Percentiles rank a stretch among this genome's conserved stretches.
Conservation (phyloP, 2,888 invertebrate genomes). For the Nomada ruficornis region DNA sequence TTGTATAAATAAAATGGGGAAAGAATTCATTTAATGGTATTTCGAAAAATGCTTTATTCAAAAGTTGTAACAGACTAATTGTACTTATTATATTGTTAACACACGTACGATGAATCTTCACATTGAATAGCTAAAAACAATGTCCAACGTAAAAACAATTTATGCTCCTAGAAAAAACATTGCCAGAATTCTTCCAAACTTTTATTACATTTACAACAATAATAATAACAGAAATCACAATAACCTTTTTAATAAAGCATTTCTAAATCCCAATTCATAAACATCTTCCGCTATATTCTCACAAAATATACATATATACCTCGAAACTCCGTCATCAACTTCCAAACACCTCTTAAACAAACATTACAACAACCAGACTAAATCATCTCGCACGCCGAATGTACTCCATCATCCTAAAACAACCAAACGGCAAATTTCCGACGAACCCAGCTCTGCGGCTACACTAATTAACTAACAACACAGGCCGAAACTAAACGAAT, state of each 20-base stretch:
- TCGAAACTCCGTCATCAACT: too few species aligned
- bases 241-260: slow-evolving; percentile 10
- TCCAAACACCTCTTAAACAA: neutral
- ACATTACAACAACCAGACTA: neutral
- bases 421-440: neutral
- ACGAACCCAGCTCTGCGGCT: neutral
- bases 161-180: too few species aligned
- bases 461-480: neutral
- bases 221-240: neutral
- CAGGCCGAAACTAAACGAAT: neutral
- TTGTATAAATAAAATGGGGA: neutral
- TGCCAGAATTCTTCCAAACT: neutral
- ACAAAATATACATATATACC: neutral
- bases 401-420: neutral
- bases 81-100: neutral
- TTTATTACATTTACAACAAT: neutral
- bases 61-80: neutral
- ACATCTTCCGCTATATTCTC: neutral
- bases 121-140: too few species aligned
- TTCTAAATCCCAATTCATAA: neutral
- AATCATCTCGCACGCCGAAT: neutral
- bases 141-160: too few species aligned
- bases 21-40: neutral
- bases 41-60: slow-evolving; percentile 6
- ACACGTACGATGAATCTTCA: too few species aligned